Percentiles rank a stretch among this genome's conserved stretches.
Evolutionary conservation across 2,797 vertebrate species (phyloP).

Genomic region (Etheostoma perlongum): DNA sequence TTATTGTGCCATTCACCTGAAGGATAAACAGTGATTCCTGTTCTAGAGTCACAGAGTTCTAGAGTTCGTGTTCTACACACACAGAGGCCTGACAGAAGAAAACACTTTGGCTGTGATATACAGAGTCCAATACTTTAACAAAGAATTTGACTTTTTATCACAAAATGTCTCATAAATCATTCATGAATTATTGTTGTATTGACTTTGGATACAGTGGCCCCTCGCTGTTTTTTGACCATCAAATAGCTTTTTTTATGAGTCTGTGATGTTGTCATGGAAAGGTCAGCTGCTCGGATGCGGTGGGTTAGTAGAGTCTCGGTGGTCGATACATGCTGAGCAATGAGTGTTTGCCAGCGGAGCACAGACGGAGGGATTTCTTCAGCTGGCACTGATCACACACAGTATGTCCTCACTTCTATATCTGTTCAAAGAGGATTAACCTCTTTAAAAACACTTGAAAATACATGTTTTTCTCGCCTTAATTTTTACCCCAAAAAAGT

Average conservation of each 20-base stretch:
- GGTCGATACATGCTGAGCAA: slow-evolving; percentile 18
- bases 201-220: slow-evolving; percentile 6
- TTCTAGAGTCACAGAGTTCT: slow-evolving; percentile 31
- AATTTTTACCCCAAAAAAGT: too few relatives aligned
- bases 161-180: slow-evolving; percentile 25
- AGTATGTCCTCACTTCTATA: slow-evolving; percentile 1
- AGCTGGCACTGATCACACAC: slow-evolving; percentile 4
- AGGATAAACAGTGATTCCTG: slow-evolving; percentile 23
- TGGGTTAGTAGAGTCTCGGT: slow-evolving; percentile 1
- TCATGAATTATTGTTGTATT: slow-evolving; percentile 22
- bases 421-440: neutral
- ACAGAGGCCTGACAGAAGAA: too few relatives aligned
- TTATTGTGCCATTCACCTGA: slow-evolving; percentile 36
- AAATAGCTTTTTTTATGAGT: slow-evolving; percentile 26
- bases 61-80: too few relatives aligned
- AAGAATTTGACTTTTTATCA: neutral
- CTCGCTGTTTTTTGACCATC: slow-evolving; percentile 30
- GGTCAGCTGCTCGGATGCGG: slow-evolving; percentile 18
- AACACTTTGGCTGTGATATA: neutral
- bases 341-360: slow-evolving; percentile 9
- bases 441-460: too few relatives aligned
- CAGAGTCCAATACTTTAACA: neutral
- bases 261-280: slow-evolving; percentile 27
- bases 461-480: too few relatives aligned
- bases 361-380: slow-evolving; percentile 48